Evolutionary conservation across 2,797 vertebrate species (phyloP), one percentile per base, ranked within the genome.

Genomic region (Fistularia commersonii): DNA sequence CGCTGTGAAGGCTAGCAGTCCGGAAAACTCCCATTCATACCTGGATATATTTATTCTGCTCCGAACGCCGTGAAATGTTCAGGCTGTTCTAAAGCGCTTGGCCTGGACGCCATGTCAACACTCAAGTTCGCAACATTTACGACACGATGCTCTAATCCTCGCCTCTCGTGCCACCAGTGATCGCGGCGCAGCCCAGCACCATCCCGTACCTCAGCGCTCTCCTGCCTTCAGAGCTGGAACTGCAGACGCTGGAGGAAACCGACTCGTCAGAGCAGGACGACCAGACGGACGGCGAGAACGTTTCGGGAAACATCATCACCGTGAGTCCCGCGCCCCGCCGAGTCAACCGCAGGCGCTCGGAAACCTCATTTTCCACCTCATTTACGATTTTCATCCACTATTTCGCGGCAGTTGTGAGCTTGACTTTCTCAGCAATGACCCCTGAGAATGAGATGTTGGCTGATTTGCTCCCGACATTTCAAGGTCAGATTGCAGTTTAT

Each of bases 261-360:
- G 97, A 98, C 78, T 99, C 97, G 0, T 99, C 96, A 0, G 97
- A 99, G 76, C 97, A 99, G 85, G 97, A 99, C 0, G 97, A 99
- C 46, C 97, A 98, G 90, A 94, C 94, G 0, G 97, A 99, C 90
- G 91, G 89, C 0, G 97, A 99, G 76, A 98, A 95, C 80, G 72
- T 93, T 1, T 54, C 89, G 0, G 89, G 93, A 54, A 93, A 95
- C 51, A 84, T 87, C 63, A 86, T 90, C 64, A 76, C 15, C 8
- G 91, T 90, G 69, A 84, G 90, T 66, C 8, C 11, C 7, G 6
- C 7, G 14, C 40, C 14, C 12, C 3, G 1, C 14, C 12, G 11
- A 40, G 11, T 40, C 4, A 12, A 6, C 12, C 14, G 7, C 40
- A 40, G 14, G 39, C n/a, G 39, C 6, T 12, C 39, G 7, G 39